Conservation (phyloP, 2,797 vertebrate species). For the Hipposideros larvatus region DNA sequence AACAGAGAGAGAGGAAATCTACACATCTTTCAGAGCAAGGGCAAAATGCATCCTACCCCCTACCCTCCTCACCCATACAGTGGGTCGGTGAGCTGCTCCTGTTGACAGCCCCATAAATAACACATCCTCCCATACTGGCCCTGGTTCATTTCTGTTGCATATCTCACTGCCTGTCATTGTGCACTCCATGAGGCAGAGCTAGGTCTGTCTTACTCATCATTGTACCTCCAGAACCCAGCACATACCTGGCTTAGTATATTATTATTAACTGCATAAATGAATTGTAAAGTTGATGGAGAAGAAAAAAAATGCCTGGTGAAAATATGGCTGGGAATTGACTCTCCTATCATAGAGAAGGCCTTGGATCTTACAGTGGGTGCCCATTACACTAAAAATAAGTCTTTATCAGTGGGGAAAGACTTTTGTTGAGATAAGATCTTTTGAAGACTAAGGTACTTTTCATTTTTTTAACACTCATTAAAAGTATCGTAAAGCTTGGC, state of each 20-base stretch:
- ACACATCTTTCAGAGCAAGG: background rate
- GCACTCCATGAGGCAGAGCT: background rate
- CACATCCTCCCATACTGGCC: background rate
- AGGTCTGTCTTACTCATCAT: background rate
- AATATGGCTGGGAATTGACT: background rate
- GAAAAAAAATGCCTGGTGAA: background rate
- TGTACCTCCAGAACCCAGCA: background rate
- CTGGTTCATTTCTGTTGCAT: background rate
- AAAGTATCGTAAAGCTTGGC: background rate
- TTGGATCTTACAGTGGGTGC: background rate
- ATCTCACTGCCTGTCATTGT: background rate
- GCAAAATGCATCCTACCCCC: background rate
- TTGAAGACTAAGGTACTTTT: background rate
- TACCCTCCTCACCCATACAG: background rate
- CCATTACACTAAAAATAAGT: background rate
- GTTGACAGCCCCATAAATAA: accelerated
- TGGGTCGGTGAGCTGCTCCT: background rate
- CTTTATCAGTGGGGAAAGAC: background rate
- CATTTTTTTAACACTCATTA: background rate
- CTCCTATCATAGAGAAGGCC: background rate
- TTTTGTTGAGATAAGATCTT: background rate
- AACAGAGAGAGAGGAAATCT: background rate
- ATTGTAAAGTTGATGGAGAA: background rate
- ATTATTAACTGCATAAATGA: background rate
- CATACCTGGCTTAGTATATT: background rate